Conservation (phyloP, 2,888 invertebrate genomes). For the Platycheirus rosarum region DNA sequence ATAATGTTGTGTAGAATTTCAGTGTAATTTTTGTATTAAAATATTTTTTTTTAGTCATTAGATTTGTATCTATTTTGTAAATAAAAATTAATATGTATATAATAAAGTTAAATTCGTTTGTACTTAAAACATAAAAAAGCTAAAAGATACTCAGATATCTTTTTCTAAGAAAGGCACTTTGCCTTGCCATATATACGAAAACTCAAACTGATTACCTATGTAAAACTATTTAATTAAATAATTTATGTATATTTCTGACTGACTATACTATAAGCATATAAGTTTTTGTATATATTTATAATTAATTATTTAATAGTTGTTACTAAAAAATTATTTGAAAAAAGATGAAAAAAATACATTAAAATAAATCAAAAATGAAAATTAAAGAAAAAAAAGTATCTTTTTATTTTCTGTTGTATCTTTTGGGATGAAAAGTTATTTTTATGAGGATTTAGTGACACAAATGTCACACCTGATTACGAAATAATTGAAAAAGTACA, state of each 20-base stretch:
- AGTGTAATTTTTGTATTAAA: constrained; percentile 59
- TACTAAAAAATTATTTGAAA: constrained; percentile 33
- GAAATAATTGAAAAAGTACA: constrained; percentile 48
- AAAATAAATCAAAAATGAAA: constrained; percentile 49
- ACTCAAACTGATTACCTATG: constrained; percentile 55
- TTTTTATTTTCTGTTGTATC: constrained; percentile 24
- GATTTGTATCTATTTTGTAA: constrained; percentile 54
- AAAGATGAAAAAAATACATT: constrained; percentile 34
- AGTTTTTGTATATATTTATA: constrained; percentile 63
- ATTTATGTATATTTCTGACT: constrained; percentile 71
- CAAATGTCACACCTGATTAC: constrained; percentile 54
- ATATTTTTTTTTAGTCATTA: constrained; percentile 57
- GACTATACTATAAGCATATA: constrained; percentile 54
- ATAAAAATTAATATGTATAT: constrained; percentile 53
- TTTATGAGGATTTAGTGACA: constrained; percentile 43
- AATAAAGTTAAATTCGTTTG: constrained; percentile 45
- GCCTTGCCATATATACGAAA: constrained; percentile 61
- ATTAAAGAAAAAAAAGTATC: constrained; percentile 30
- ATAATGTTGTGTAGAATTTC: constrained; percentile 63
- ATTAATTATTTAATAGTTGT: constrained; percentile 59
- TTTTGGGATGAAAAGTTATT: constrained; percentile 42
- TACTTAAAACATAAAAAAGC: constrained; percentile 60
- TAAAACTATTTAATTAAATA: constrained; percentile 42
- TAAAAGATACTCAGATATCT: no score
- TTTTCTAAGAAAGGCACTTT: constrained; percentile 36